Evolutionary conservation across 1,140 invertebrate genomes (phyloP).

Genomic region (Aphaenogaster ashmeadi): DNA sequence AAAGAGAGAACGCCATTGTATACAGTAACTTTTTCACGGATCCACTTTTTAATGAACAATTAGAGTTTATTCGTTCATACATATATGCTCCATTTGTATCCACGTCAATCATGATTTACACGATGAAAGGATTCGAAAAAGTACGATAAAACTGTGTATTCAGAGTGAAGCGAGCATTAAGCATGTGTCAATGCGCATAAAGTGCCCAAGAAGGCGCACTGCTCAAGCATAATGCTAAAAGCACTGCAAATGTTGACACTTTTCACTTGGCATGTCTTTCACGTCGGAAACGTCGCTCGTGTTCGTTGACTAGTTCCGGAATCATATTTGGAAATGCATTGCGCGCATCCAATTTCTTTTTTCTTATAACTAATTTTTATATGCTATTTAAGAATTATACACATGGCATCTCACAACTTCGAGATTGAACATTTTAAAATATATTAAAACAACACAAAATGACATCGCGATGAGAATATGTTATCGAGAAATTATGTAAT

Average conservation of each 20-base stretch:
- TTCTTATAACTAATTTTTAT: constrained; percentile 32
- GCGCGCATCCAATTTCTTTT: constrained; percentile 25
- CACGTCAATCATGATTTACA: constrained; percentile 47
- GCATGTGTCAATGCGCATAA: constrained; percentile 55
- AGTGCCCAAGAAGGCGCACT: constrained; percentile 50
- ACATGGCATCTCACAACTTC: not conserved
- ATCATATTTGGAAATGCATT: constrained; percentile 54
- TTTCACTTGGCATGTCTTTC: constrained; percentile 64
- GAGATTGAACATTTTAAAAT: not conserved
- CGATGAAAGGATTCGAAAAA: constrained; percentile 44
- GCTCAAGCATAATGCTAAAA: constrained; percentile 63
- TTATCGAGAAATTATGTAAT: not conserved
- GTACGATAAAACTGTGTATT: constrained; percentile 37
- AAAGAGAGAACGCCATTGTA: not conserved
- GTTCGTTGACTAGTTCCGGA: constrained; percentile 31
- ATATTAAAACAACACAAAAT: not conserved
- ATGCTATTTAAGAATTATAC: not conserved
- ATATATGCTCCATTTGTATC: constrained; percentile 22
- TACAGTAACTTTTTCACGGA: constrained; percentile 3
- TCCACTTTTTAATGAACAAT: constrained; percentile 32
- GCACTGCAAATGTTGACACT: constrained; percentile 66
- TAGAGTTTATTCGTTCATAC: not conserved
- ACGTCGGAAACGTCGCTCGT: constrained; percentile 48
- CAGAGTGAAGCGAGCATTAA: constrained; percentile 39
- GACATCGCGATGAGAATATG: not conserved